These are phyloP conservation scores for Drosophila cardini DNA, from an alignment of 1,140 invertebrate genomes.

Conservation along the genomic window DNA sequence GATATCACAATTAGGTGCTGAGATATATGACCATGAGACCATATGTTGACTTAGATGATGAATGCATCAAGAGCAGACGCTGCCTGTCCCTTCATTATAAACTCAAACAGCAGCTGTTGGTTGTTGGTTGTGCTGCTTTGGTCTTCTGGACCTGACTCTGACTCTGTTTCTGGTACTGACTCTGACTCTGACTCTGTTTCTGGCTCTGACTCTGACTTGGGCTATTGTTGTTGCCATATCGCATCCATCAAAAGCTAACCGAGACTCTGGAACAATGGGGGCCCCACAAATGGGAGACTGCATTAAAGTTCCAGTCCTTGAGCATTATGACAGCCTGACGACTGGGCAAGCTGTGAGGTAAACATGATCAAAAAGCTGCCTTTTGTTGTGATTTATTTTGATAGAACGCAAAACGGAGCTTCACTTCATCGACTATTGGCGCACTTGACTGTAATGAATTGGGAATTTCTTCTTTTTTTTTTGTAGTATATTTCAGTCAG, in stretches of 20 bases:
- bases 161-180: too few relatives aligned
- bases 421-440: conserved; percentile 27
- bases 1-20: conserved; percentile 8
- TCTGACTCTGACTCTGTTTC: too few relatives aligned
- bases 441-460: conserved; percentile 52
- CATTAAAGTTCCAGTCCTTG: conserved; percentile 5
- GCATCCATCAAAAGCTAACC: conserved; percentile 71
- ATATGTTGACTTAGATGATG: conserved; percentile 36
- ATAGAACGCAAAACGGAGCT: conserved; percentile 45
- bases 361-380: conserved; percentile 66
- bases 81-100: conserved; percentile 23
- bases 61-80: conserved; percentile 35
- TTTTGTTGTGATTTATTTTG: conserved; percentile 80
- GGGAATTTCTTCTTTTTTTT: neutral
- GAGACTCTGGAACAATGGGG: conserved; percentile 47
- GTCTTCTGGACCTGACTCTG: too few relatives aligned
- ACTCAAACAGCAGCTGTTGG: conserved; percentile 32
- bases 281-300: conserved; percentile 27
- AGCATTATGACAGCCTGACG: conserved; percentile 40
- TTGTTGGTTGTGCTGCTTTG: conserved; percentile 1
- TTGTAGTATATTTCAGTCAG: too few relatives aligned
- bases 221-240: conserved; percentile 39
- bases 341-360: conserved; percentile 50
- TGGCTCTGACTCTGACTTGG: too few relatives aligned
- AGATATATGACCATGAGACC: neutral